Percentiles rank a stretch among this genome's conserved stretches.
phyloP scores from a whole-genome alignment of 2,888 invertebrate genomes.

The Pemphredon lugubris region DNA sequence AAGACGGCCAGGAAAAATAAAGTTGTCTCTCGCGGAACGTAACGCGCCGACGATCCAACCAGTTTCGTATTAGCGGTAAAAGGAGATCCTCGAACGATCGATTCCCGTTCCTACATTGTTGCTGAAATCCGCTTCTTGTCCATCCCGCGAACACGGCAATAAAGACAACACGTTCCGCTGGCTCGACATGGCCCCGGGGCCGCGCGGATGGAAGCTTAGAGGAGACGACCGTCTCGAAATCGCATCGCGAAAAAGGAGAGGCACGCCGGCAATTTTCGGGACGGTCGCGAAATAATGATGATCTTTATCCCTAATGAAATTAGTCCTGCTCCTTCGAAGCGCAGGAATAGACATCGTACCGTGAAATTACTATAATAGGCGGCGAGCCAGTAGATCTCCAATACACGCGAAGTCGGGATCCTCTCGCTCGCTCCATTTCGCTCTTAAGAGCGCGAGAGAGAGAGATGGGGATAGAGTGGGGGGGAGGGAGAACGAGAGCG shows the following conservation, averaged over 20 bases:
- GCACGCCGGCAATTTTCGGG: conserved; percentile 64
- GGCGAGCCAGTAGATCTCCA: conserved; percentile 61
- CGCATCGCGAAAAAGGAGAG: conserved; percentile 59
- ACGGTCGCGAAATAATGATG: conserved; percentile 77
- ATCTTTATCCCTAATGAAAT: conserved; percentile 81
- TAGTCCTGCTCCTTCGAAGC: conserved; percentile 75
- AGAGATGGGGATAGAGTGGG: no score
- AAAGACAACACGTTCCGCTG: conserved; percentile 26
- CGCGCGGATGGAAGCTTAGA: conserved; percentile 41
- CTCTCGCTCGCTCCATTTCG: conserved; percentile 40
- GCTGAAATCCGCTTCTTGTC: no score
- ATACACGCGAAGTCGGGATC: conserved; percentile 15
- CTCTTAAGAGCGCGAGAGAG: no score
- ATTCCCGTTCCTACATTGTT: neutral
- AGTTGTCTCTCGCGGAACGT: no score
- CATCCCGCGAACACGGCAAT: conserved; percentile 7
- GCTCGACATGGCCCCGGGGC: conserved; percentile 24
- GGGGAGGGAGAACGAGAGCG: no score
- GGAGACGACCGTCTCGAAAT: conserved; percentile 39
- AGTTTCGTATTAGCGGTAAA: no score
- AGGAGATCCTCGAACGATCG: no score
- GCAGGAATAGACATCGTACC: conserved; percentile 77
- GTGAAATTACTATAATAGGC: conserved; percentile 80
- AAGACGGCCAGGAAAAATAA: no score
- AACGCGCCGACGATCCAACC: no score